Evolutionary conservation across 2,113 vertebrate genomes (phyloP).

Genomic region (Xerus inauris): DNA sequence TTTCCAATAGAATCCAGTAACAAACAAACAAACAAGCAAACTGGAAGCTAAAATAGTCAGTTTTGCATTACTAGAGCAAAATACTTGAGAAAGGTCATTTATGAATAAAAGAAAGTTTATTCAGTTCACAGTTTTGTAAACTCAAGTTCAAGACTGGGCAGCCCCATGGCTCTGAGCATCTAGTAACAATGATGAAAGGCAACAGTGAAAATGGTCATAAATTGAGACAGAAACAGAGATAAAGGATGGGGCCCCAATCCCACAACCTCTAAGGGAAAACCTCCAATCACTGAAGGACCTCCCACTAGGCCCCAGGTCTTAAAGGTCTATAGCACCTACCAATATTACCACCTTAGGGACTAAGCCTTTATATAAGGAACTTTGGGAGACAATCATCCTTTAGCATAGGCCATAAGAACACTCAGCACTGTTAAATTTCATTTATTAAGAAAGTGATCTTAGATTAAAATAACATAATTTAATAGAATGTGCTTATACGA

Average conservation of each 20-base stretch:
- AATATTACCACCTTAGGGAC: background rate
- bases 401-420: background rate
- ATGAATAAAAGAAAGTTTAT: background rate
- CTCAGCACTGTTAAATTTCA: background rate
- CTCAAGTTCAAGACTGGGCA: background rate
- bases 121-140: background rate
- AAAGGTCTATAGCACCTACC: background rate
- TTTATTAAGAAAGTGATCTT: conserved; percentile 33
- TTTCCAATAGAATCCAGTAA: background rate
- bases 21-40: too few relatives aligned
- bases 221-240: background rate
- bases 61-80: background rate
- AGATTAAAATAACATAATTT: conserved; percentile 9
- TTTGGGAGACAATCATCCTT: background rate
- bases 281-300: background rate
- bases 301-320: background rate
- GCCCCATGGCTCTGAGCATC: background rate
- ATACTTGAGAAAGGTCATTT: background rate
- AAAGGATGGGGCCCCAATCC: background rate
- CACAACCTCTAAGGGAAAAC: background rate
- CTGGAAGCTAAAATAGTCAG: background rate
- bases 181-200: background rate
- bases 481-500: background rate
- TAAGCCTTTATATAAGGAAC: background rate
- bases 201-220: background rate